Base-by-base conservation (phyloP, 30 jellyfish, hydroid and myxozoan species). In the Hydractinia echinata region DNA sequence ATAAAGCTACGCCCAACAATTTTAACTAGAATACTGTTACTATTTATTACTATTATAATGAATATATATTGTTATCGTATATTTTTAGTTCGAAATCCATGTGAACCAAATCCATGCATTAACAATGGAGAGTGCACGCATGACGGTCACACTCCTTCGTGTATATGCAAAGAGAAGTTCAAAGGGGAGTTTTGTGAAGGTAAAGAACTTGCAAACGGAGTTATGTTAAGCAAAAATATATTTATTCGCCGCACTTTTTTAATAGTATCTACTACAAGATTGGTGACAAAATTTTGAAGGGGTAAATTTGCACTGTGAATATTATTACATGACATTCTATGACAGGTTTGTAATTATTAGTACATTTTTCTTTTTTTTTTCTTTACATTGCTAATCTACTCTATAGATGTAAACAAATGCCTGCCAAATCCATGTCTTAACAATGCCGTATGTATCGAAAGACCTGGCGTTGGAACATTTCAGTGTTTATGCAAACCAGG, bases 121-220 rank as follows among this genome's bases (percentile, higher is more conserved):
- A 90, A 90, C 76, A 54, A 53, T 10, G 97, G 94, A 8, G 80
- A 74, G 67, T 90, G 97, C 74, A 72, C 98, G 4, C 98, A 92
- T 66, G 92, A 85, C 64, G 96, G 95, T 15, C 78, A 64, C 10
- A 81, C 82, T 18, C 62, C 86, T 69, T 83, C 84, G 55, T 92
- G 98, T 56, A 88, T 86, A 7, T 92, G 98, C 66, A 90, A 92
- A 6, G 55, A 81, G 54, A 83, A 81, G 66, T 92, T 86, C 82
- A 87, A 80, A 60, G 98, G 98, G 16, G 81, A 61, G 18, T 67
- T 60, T 67, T 92, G 98, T 62, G 96, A 87, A 77, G 96, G 98
- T 92, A 79, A 69, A 8, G 54, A 30, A 7, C 21, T 19, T 60
- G 70, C 70, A 30, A 30, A 30, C 44, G 44, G 44, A 30, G 44